Percentiles rank a stretch among this genome's conserved stretches.
These are phyloP conservation scores for Hermetia illucens DNA, from an alignment of 1,140 invertebrate species.

Conservation along the genomic window DNA sequence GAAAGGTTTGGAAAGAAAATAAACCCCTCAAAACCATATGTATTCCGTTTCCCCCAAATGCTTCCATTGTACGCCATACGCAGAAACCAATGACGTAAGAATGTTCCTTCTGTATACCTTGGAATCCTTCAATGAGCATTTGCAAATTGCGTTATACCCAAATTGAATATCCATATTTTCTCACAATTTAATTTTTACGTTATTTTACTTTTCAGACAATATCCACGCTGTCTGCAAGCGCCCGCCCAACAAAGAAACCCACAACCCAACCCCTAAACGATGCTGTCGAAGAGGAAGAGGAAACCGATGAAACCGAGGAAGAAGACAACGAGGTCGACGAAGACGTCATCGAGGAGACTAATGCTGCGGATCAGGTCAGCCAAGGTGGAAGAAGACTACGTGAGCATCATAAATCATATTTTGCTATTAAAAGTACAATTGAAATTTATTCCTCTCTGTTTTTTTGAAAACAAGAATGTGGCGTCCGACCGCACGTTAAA, in stretches of 20 bases:
- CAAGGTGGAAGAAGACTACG: slow-evolving; percentile 36
- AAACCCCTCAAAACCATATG: too few relatives aligned
- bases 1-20: too few relatives aligned
- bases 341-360: slow-evolving; percentile 34
- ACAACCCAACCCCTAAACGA: slow-evolving; percentile 1
- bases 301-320: slow-evolving; percentile 35
- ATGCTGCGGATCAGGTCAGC: slow-evolving; percentile 15
- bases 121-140: too few relatives aligned
- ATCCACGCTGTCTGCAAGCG: not conserved
- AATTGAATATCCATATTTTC: too few relatives aligned
- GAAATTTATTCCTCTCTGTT: slow-evolving; percentile 2
- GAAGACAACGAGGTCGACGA: slow-evolving; percentile 34
- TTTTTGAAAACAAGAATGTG: slow-evolving; percentile 51
- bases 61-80: too few relatives aligned
- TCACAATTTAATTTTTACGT: too few relatives aligned
- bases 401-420: slow-evolving; percentile 32
- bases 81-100: too few relatives aligned
- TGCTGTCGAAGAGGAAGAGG: slow-evolving; percentile 32
- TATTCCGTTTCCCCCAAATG: too few relatives aligned
- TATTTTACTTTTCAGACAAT: not conserved
- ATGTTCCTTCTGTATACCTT: too few relatives aligned
- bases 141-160: too few relatives aligned
- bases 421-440: not conserved
- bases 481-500: slow-evolving; percentile 65
- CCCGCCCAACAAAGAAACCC: slow-evolving; percentile 14